Evolutionary conservation across 1,140 invertebrate species (phyloP), one percentile per base, ranked within the genome.

Genomic region (Panagrolaimus sp.): DNA sequence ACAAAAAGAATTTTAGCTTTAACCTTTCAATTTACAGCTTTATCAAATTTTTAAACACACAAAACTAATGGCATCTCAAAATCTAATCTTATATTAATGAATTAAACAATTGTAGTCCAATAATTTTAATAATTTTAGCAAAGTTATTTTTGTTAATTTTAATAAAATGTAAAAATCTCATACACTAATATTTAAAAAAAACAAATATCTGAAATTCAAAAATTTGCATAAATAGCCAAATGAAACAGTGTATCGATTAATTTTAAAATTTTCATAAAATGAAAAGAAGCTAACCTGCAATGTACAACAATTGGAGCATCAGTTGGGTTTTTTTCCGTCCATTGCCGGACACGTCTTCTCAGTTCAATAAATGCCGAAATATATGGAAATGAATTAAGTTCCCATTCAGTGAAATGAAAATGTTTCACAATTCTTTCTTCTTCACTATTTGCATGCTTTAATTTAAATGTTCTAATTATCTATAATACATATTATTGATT

Each of bases 341-440:
- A 84, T 58, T 82, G 80, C 0, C 93, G 90, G 1, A 96, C 91
- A 12, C 93, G 87, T 67, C 93, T 85, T 62, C 93, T 87, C 84
- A 95, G 94, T 84, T 96, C 93, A 38, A 96, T 85, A 32, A 95
- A 87, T 0, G 92, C 91, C 7, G 67, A 63, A 68, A 68, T 81
- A 70, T 83, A 82, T n/a, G 82, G 82, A 65, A 82, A 83, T 12
- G 70, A 75, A 64, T 68, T 92, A n/a, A 91, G 92, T 72, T 93
- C 91, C 93, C 93, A 96, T 83, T 94, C 91, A 0, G 92, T 94
- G 84, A 94, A 96, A 84, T 96, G 93, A 82, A 95, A 94, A 83
- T 96, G 93, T 32, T 94, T 86, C 67, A 96, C 87, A 71, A 89
- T 89, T 10, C 93, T 86, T 75, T 73, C 52, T 43, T 78, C 67